Base-by-base conservation (phyloP, 2,888 invertebrate genomes). In the Cartodere bifasciata region DNA sequence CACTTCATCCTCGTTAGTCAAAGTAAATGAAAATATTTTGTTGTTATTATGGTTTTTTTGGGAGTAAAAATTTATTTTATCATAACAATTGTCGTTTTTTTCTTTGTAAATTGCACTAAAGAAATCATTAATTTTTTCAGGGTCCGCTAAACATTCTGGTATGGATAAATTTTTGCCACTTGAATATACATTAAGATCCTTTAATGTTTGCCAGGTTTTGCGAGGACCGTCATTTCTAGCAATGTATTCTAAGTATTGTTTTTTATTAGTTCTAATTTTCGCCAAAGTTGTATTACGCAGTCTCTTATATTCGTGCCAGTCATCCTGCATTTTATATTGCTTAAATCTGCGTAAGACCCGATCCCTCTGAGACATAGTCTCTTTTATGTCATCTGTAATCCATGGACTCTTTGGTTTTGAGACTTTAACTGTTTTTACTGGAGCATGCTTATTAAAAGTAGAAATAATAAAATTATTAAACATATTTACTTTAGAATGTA, bases 201-300 rank as follows among this genome's bases (percentile, higher is more conserved):
- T n/a, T n/a, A n/a, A n/a, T n/a, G n/a, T n/a, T n/a, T n/a, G n/a
- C n/a, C n/a, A n/a, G n/a, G n/a, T n/a, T n/a, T n/a, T n/a, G n/a
- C n/a, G n/a, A n/a, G n/a, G n/a, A n/a, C n/a, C n/a, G n/a, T n/a
- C n/a, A n/a, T n/a, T n/a, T n/a, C n/a, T n/a, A n/a, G n/a, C n/a
- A n/a, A n/a, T n/a, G n/a, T n/a, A n/a, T n/a, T n/a, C n/a, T n/a
- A n/a, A n/a, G n/a, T n/a, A n/a, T n/a, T n/a, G n/a, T n/a, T n/a
- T n/a, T 16, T n/a, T 27, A 6, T 27, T 20, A 4, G 11, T 16
- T 16, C 27, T 27, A 17, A 27, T 27, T 10, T 16, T 12, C 14
- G n/a, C 14, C n/a, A 27, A n/a, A 11, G 16, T 27, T 16, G 20
- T 17, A 16, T 27, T 27, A 17, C 27, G 16, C 16, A 27, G 12